phyloP scores from a whole-genome alignment of 2,888 invertebrate species.

The Eristalinus aeneus region DNA sequence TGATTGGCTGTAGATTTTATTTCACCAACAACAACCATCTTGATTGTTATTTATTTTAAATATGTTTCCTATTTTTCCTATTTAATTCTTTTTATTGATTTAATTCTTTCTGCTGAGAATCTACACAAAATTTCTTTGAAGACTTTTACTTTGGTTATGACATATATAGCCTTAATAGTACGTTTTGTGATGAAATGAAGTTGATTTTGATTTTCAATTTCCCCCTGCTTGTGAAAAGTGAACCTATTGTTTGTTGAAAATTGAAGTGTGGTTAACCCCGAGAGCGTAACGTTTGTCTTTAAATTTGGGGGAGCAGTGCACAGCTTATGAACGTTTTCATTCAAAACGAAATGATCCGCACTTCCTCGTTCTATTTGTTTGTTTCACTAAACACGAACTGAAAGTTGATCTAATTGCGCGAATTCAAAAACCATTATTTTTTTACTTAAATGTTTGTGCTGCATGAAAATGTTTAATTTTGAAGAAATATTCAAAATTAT shows the following conservation, averaged over 20 bases:
- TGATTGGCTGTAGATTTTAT: conserved; percentile 51
- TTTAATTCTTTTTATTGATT: not conserved
- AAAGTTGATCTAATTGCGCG: no score
- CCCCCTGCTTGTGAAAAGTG: not conserved
- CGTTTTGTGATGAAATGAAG: not conserved
- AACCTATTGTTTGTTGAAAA: not conserved
- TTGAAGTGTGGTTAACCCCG: not conserved
- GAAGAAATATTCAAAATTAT: not conserved
- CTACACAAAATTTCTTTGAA: not conserved
- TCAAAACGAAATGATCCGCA: conserved; percentile 33
- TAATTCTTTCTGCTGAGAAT: conserved; percentile 23
- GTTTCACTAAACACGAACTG: not conserved
- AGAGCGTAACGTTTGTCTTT: not conserved
- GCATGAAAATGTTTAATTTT: no score
- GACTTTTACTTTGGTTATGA: no score
- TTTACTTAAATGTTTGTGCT: no score
- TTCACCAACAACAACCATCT: conserved; percentile 63
- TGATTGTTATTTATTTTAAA: not conserved
- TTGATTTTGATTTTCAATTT: not conserved
- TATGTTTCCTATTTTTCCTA: not conserved
- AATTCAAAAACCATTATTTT: no score
- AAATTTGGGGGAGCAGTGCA: conserved; percentile 36
- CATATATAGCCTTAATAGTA: no score
- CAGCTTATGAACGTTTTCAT: conserved; percentile 31
- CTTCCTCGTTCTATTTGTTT: not conserved